A percentile compares a stretch with the other conserved stretches of the same genome.
Evolutionary conservation across 2,113 vertebrate genomes (phyloP).

Genomic region (Ibidorhyncha struthersii): DNA sequence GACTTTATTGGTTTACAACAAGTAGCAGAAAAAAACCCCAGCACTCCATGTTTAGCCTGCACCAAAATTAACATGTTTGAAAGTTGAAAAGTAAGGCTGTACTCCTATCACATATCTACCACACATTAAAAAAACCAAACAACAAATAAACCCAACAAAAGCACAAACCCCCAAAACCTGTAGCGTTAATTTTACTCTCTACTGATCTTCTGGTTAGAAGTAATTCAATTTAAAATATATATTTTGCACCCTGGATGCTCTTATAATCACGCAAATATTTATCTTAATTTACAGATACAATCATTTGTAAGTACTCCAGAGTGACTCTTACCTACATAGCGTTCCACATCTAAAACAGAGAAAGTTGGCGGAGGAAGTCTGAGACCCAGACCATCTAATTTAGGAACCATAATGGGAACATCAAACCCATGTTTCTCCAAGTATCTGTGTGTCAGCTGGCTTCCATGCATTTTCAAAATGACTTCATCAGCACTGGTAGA

Average conservation of each 20-base stretch:
- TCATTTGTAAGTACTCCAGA: neutral
- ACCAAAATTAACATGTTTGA: neutral
- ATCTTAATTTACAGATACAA: neutral
- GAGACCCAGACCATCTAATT: conserved; percentile 92
- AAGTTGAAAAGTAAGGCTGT: neutral
- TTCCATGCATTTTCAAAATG: conserved; percentile 89
- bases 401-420: conserved; percentile 88
- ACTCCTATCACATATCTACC: neutral
- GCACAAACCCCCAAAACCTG: neutral
- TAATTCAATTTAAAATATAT: neutral
- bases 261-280: neutral
- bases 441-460: conserved; percentile 90
- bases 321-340: conserved; percentile 90
- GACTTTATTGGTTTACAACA: neutral
- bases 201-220: neutral
- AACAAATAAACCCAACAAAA: neutral
- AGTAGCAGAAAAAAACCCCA: neutral
- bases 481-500: conserved; percentile 88
- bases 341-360: conserved; percentile 92
- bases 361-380: conserved; percentile 88
- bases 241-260: neutral
- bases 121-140: neutral
- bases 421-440: conserved; percentile 94
- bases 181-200: neutral
- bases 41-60: neutral